Evolutionary conservation across 2,888 invertebrate species (phyloP).

Genomic region (Eristalinus sepulchralis): DNA sequence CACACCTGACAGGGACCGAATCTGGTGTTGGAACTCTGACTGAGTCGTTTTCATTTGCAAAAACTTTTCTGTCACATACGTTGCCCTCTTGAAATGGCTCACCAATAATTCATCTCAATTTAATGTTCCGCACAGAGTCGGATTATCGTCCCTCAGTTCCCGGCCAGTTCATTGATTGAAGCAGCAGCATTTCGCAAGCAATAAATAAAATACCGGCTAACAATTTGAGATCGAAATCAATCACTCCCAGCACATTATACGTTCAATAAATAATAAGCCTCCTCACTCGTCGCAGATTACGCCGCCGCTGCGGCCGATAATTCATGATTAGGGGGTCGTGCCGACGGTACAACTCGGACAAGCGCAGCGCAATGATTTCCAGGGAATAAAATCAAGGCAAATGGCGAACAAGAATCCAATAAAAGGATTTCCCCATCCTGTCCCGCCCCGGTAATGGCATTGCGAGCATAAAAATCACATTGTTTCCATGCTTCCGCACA

Average conservation of each 20-base stretch:
- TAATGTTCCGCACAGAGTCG: not conserved
- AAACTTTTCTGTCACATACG: too few relatives aligned
- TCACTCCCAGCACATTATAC: constrained; percentile 39
- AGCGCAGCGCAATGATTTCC: not conserved
- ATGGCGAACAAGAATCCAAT: constrained; percentile 20
- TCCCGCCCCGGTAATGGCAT: constrained; percentile 5
- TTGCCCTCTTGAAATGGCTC: too few relatives aligned
- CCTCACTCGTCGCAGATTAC: constrained; percentile 23
- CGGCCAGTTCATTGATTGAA: too few relatives aligned
- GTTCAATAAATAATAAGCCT: constrained; percentile 42
- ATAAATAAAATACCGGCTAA: constrained; percentile 28
- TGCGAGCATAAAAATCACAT: constrained; percentile 26
- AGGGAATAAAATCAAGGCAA: not conserved
- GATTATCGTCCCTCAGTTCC: not conserved
- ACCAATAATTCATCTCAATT: too few relatives aligned
- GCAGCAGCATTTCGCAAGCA: constrained; percentile 13
- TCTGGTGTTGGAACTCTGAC: too few relatives aligned
- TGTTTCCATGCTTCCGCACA: constrained; percentile 22
- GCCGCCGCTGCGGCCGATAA: constrained; percentile 1
- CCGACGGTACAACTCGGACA: not conserved
- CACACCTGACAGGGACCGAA: too few relatives aligned
- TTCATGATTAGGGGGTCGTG: constrained; percentile 13
- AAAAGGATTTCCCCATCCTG: constrained; percentile 31
- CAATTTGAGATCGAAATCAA: constrained; percentile 45
- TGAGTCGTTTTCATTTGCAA: too few relatives aligned